Base-by-base conservation (phyloP, 2,113 vertebrate species). In the Hippocampus zosterae region DNA sequence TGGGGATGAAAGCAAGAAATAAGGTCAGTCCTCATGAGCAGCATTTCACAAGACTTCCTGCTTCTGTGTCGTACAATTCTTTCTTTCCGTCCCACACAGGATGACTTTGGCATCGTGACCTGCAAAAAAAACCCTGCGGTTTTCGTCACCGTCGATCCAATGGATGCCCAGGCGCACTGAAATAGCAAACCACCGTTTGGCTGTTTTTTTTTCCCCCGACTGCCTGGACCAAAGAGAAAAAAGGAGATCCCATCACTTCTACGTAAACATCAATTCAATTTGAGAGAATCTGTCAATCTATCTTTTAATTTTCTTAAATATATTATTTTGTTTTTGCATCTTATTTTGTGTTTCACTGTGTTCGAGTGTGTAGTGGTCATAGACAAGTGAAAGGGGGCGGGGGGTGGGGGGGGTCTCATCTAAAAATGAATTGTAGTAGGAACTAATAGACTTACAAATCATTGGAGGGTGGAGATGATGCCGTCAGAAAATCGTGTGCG, bases 21-120 rank as follows among this genome's bases (percentile, higher is more conserved):
- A 63, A 25, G 60, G 90, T 91, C 80, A 88, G 89, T 4, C 27
- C 10, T 2, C 1, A 7, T 40, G 61, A 25, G n/a, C 25, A 50
- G 21, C 21, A 23, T n/a, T 42, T 42, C 3, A 33, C 23, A 63
- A 33, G 19, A 68, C 18, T 76, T 57, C 48, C 15, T 40, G 15
- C 55, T 12, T 69, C 40, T 55, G 41, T 15, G 21, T 67, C 11
- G 8, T 15, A 6, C 1, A n/a, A 0, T 64, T 62, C 57, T 68
- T 67, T 52, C 5, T 71, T 56, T 33, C 12, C 59, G 4, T 65
- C 62, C 74, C 63, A 21, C 18, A 11, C 68, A 91, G 88, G 67
- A 79, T 5, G 65, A 40, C 42, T 74, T 5, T 11, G 2, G 5
- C 81, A 18, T 25, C n/a, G 3, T 25, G 84, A 85, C 68, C 69